phyloP scores from a whole-genome alignment of 2,113 vertebrate species.

The Monarcha castaneiventris region DNA sequence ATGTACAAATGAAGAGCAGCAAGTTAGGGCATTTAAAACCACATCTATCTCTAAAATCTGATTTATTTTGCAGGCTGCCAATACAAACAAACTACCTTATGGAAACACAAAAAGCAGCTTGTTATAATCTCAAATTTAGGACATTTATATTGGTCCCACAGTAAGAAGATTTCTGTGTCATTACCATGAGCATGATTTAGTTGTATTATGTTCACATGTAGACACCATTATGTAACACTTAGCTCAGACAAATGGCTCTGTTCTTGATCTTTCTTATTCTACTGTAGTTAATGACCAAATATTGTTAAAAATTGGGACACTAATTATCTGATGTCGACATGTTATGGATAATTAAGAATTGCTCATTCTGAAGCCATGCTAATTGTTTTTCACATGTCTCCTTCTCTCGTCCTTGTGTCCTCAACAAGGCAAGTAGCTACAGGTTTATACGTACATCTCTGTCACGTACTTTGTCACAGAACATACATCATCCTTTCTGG shows the following conservation, averaged over 20 bases:
- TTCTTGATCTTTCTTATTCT: conserved; percentile 54
- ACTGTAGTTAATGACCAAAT: conserved; percentile 74
- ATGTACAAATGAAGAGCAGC: background rate
- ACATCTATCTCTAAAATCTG: background rate
- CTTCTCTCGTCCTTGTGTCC: conserved; percentile 71
- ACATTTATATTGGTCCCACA: background rate
- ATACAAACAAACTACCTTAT: background rate
- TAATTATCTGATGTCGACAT: conserved; percentile 83
- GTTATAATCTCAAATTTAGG: background rate
- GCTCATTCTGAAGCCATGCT: conserved; percentile 67
- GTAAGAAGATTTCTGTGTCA: background rate
- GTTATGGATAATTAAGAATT: conserved; percentile 81
- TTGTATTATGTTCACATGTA: background rate
- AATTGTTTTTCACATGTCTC: conserved; percentile 78
- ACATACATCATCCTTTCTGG: conserved; percentile 79
- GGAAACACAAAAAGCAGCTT: background rate
- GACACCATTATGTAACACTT: conserved; percentile 11
- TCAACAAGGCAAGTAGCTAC: conserved; percentile 67
- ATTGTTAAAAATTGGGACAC: conserved; percentile 77
- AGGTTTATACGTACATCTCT: conserved; percentile 74
- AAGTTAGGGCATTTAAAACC: background rate
- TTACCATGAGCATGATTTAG: background rate
- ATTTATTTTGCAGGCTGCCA: background rate
- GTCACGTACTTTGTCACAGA: conserved; percentile 73
- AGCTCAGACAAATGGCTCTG: conserved; percentile 40